Percentiles rank a stretch among this genome's conserved stretches.
phyloP scores from a whole-genome alignment of 2,888 invertebrate species.

The Micropterix aruncella region DNA sequence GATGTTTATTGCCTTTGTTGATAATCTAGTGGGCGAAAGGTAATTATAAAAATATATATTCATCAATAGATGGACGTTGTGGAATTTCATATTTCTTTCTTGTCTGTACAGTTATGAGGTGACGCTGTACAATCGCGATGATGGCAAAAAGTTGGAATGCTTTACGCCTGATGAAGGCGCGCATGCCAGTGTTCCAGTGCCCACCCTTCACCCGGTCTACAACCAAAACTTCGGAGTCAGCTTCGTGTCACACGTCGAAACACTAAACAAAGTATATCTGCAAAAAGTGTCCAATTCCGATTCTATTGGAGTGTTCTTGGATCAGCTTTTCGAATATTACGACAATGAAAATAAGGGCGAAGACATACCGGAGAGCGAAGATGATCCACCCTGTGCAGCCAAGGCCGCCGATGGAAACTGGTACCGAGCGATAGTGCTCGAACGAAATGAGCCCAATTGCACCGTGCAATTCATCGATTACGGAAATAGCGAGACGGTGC shows the following conservation, averaged over 20 bases:
- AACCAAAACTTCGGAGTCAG: slow-evolving; percentile 41
- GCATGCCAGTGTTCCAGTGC: slow-evolving; percentile 30
- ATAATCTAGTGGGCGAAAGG: slow-evolving; percentile 27
- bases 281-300: slow-evolving; percentile 39
- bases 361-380: slow-evolving; percentile 26
- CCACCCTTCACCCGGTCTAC: slow-evolving; percentile 50
- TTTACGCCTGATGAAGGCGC: slow-evolving; percentile 40
- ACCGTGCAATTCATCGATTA: slow-evolving; percentile 52
- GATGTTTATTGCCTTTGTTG: slow-evolving; percentile 27
- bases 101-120: slow-evolving; percentile 43
- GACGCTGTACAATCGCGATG: slow-evolving; percentile 41
- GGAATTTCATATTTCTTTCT: no score
- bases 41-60: no score
- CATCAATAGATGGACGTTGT: no score
- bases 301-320: slow-evolving; percentile 37
- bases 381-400: slow-evolving; percentile 44
- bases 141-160: slow-evolving; percentile 32
- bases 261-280: slow-evolving; percentile 45
- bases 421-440: slow-evolving; percentile 49
- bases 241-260: slow-evolving; percentile 41
- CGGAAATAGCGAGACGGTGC: slow-evolving; percentile 49
- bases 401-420: slow-evolving; percentile 50
- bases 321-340: slow-evolving; percentile 40
- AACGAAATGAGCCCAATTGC: slow-evolving; percentile 26
- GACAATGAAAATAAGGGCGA: slow-evolving; percentile 28